phyloP scores from a whole-genome alignment of 2,797 vertebrate genomes.

The Muscicapa comitata region DNA sequence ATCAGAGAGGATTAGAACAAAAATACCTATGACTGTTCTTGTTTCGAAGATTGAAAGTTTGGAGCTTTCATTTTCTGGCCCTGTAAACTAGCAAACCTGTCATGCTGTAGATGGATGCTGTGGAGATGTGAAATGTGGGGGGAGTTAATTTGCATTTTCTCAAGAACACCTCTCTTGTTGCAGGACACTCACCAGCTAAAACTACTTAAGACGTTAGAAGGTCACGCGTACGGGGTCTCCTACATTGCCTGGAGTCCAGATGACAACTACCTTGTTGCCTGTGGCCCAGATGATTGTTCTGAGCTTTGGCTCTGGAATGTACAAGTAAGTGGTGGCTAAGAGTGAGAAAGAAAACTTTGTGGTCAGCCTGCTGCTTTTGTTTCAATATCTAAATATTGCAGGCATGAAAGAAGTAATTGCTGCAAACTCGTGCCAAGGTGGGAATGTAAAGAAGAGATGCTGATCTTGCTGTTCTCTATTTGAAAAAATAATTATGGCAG shows the following conservation, averaged over 20 bases:
- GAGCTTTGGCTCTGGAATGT: conserved; percentile 99
- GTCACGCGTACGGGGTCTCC: conserved; percentile 95
- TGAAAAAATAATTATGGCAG: neutral
- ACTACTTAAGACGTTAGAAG: conserved; percentile 93
- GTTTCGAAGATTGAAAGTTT: neutral
- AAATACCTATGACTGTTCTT: neutral
- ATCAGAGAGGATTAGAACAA: neutral
- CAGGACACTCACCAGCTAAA: conserved; percentile 97
- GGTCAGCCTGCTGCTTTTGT: neutral
- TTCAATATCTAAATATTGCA: neutral
- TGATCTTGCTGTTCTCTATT: rapidly evolving
- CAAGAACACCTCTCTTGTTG: conserved; percentile 4
- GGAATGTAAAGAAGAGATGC: neutral
- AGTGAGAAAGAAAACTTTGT: neutral
- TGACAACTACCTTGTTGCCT: conserved; percentile 95
- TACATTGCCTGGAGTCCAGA: conserved; percentile 99
- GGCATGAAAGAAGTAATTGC: neutral
- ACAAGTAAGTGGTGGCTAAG: conserved; percentile 81
- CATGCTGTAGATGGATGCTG: neutral
- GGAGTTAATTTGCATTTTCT: neutral
- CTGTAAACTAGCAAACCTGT: neutral
- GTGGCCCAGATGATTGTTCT: conserved; percentile 98
- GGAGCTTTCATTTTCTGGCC: neutral
- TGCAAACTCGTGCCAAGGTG: neutral
- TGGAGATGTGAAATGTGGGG: neutral